phyloP scores from a whole-genome alignment of 23 tunicate species.

The Styela clava region DNA sequence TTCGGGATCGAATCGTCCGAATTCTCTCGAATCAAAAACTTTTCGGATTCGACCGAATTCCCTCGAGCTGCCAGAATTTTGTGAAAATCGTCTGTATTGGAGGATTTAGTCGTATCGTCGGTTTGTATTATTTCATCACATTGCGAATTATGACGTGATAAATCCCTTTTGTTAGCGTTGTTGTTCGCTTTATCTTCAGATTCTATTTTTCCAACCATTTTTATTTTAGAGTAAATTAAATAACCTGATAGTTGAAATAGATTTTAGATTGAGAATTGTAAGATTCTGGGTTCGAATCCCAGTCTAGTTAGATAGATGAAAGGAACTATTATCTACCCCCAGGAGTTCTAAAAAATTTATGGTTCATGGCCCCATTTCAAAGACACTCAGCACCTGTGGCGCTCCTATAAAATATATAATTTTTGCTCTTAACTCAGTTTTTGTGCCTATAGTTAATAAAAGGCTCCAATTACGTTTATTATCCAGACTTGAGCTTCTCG shows the following conservation, averaged over 20 bases:
- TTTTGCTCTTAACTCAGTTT: no score
- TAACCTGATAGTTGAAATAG: background rate
- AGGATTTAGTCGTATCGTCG: background rate
- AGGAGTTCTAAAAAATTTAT: no score
- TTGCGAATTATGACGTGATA: background rate
- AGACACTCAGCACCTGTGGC: no score
- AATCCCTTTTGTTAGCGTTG: background rate
- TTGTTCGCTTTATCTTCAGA: slow-evolving; percentile 7
- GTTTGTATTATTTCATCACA: slow-evolving; percentile 1
- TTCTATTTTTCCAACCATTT: slow-evolving; percentile 1
- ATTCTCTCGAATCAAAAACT: slow-evolving; percentile 18
- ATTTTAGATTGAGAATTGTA: no score
- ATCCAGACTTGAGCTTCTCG: no score
- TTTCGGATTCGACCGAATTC: slow-evolving; percentile 27
- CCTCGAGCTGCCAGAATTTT: background rate
- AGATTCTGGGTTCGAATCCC: no score
- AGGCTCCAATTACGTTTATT: no score
- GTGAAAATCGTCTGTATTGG: background rate
- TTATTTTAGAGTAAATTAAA: background rate
- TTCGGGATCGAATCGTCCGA: slow-evolving; percentile 4
- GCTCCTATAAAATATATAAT: no score
- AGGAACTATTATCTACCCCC: no score
- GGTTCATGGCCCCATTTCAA: no score
- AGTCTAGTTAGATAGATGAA: no score
- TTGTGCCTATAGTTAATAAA: no score